Evolutionary conservation across 2,888 invertebrate species (phyloP).

Genomic region (Muscina levida): DNA sequence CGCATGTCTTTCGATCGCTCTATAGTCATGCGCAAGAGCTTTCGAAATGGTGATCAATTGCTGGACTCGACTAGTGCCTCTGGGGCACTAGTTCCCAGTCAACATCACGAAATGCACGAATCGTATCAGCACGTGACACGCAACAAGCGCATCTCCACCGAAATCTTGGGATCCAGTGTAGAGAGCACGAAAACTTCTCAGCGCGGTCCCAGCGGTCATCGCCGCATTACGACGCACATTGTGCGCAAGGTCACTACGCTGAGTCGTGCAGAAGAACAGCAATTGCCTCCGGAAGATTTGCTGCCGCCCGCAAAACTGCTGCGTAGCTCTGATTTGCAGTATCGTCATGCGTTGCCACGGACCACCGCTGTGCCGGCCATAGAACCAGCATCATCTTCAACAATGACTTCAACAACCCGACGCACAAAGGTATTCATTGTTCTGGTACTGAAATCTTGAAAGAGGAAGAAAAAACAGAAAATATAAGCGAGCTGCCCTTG

Average conservation of each 20-base stretch:
- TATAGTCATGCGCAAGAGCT: slow-evolving; percentile 70
- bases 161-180: slow-evolving; percentile 90
- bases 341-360: slow-evolving; percentile 79
- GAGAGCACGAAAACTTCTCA: slow-evolving; percentile 92
- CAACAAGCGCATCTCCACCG: slow-evolving; percentile 90
- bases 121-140: slow-evolving; percentile 88
- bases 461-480: slow-evolving; percentile 9
- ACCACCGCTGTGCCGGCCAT: slow-evolving; percentile 81
- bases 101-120: slow-evolving; percentile 53
- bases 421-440: slow-evolving; percentile 86
- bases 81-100: not conserved
- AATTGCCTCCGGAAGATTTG: slow-evolving; percentile 84
- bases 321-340: slow-evolving; percentile 80
- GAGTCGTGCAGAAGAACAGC: slow-evolving; percentile 91
- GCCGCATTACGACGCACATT: slow-evolving; percentile 91
- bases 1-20: slow-evolving; percentile 81
- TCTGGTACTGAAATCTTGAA: not conserved
- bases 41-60: slow-evolving; percentile 48
- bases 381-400: slow-evolving; percentile 75
- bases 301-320: slow-evolving; percentile 81
- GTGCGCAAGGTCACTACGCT: slow-evolving; percentile 93
- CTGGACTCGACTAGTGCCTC: not conserved
- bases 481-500: not conserved
- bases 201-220: slow-evolving; percentile 88
- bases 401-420: slow-evolving; percentile 80